phyloP scores from a whole-genome alignment of 1,140 invertebrate species.

The Drosophila burlai region DNA sequence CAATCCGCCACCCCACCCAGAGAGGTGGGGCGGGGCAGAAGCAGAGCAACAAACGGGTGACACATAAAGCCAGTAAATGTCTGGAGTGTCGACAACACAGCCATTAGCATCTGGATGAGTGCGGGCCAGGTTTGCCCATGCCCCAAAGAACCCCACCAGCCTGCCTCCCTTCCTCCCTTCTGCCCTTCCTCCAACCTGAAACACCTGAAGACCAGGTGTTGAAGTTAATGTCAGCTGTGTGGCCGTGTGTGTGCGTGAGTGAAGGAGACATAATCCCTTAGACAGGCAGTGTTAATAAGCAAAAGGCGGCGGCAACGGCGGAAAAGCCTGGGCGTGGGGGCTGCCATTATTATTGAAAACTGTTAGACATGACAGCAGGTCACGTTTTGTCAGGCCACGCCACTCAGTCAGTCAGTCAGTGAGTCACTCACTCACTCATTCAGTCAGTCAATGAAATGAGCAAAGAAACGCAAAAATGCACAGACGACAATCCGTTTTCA shows the following conservation, averaged over 20 bases:
- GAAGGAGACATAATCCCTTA: conserved; percentile 62
- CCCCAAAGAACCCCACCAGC: not conserved
- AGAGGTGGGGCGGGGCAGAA: not conserved
- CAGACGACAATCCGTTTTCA: conserved; percentile 81
- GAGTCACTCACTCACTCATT: conserved; percentile 22
- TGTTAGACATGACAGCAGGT: conserved; percentile 77
- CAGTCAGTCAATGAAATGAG: conserved; percentile 70
- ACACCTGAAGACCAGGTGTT: conserved; percentile 54
- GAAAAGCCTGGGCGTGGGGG: conserved; percentile 5
- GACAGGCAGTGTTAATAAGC: conserved; percentile 72
- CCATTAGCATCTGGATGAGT: conserved; percentile 71
- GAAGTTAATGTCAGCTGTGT: conserved; percentile 56
- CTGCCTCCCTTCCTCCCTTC: not conserved
- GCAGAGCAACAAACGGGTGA: conserved; percentile 50
- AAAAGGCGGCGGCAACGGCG: conserved; percentile 17
- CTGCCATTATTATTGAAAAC: conserved; percentile 76
- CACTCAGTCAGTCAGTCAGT: conserved; percentile 35
- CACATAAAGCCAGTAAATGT: conserved; percentile 60
- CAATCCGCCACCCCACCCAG: not conserved
- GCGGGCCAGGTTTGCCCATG: conserved; percentile 12
- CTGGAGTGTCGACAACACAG: conserved; percentile 74
- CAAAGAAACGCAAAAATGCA: conserved; percentile 72
- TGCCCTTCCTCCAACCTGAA: not conserved
- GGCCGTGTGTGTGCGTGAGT: conserved; percentile 15
- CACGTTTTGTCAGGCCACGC: conserved; percentile 62